Evolutionary conservation across 2,888 invertebrate genomes (phyloP), one percentile per base, ranked within the genome.

Genomic region (Himalopsyche kuldschensis): DNA sequence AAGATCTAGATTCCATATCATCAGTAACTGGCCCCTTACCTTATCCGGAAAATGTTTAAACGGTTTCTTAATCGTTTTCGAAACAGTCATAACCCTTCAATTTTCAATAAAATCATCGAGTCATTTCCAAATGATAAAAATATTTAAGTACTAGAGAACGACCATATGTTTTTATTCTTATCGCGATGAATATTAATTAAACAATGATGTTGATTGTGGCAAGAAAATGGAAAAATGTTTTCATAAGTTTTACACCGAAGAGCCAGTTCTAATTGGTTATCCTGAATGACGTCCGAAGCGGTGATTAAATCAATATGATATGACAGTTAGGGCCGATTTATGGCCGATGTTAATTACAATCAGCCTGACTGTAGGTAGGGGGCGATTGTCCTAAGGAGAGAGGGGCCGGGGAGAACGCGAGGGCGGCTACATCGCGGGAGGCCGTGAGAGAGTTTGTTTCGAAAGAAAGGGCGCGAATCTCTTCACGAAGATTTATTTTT

Each of bases 301-400:
- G 90, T 89, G 91, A 90, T 91, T 91, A 91, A 92, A 91, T 92
- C 92, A 91, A 91, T 92, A 91, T 91, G 91, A 91, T 91, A 91
- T 91, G 91, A 92, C 91, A 92, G 91, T 91, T 91, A 90, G 90
- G 91, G 91, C 91, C 91, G 91, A 91, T 91, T 91, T 91, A 92
- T 91, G 90, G 91, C 90, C 90, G 81, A 90, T 89, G 91, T 92
- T 91, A 91, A 92, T 92, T 92, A 91, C 91, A 90, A 90, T 89
- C 84, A 81, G 75, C 76, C 48, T 46, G 80, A 75, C 82, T 24
- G 32, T 0, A n/a, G 30, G 46, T 10, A 4, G 30, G 75, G 48
- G 75, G 46, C n/a, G 41, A 24, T 24, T 35, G 81, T 31, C 0
- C 30, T 5, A 31, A 75, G 8, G 76, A n/a, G 32, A 30, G 63